Evolutionary conservation across 1,140 invertebrate genomes (phyloP), one percentile per base, ranked within the genome.

Genomic region (Drosophila pachea): DNA sequence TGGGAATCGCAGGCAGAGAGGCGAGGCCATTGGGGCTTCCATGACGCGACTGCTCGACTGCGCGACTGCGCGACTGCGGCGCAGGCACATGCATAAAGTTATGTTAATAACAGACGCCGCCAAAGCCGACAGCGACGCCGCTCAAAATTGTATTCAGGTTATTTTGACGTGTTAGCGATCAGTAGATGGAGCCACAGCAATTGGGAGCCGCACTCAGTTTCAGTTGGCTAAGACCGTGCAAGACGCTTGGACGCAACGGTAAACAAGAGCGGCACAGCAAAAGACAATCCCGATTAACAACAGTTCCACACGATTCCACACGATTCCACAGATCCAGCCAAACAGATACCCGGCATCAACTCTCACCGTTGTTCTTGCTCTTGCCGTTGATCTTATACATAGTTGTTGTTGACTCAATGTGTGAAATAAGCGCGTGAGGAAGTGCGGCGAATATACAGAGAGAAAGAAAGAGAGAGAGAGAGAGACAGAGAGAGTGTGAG

Each of bases 131-230:
- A 33, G 5, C 33, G 61, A 14, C 58, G 53, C 70, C 40, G 38
- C 56, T 36, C 32, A 50, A 61, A 38, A 49, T 72, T 71, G 42
- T 79, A 69, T 81, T 79, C 77, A 83, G 73, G 81, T 86, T 83
- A 78, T 79, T 84, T 73, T 71, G 69, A 84, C 79, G 76, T 73
- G 76, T 86, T 79, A 79, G 72, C 79, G 59, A 72, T 83, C 49
- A 58, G 45, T 31, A 58, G 45, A 11, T 42, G 58, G 38, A 67
- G 38, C 60, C 33, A 47, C 36, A 47, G 65, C 73, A 59, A 62
- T 60, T 48, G 56, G 61, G 72, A 78, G 65, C 56, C 52, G 50
- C 29, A 49, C 33, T 43, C 64, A 66, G 65, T 58, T 66, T 84
- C 76, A 86, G 79, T 84, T 84, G 76, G 69, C 48, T 45, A 70